Conservation (phyloP, 2,113 vertebrate genomes). For the Andinoacara biseriatus region DNA sequence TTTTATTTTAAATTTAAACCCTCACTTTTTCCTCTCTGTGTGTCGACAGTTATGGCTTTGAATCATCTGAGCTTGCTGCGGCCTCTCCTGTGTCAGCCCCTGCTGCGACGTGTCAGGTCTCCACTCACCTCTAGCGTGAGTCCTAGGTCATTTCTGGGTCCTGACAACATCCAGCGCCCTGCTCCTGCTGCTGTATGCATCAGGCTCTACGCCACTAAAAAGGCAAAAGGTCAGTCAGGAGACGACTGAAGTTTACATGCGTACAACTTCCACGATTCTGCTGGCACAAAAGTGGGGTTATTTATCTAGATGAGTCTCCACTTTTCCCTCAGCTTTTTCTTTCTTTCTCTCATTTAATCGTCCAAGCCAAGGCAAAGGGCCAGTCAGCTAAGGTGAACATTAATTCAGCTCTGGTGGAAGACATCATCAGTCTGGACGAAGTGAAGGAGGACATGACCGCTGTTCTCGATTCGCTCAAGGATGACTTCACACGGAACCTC, state of each 20-base stretch:
- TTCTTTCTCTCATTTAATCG: slow-evolving; percentile 15
- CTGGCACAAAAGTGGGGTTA: slow-evolving; percentile 10
- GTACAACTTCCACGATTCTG: neutral
- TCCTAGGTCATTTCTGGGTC: neutral
- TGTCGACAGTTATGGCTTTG: slow-evolving; percentile 75
- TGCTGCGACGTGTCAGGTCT: slow-evolving; percentile 30
- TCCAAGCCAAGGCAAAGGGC: slow-evolving; percentile 89
- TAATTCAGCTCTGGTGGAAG: slow-evolving; percentile 88
- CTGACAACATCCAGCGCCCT: slow-evolving; percentile 8
- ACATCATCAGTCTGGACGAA: slow-evolving; percentile 90
- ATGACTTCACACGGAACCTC: slow-evolving; percentile 92
- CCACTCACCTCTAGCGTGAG: slow-evolving; percentile 12
- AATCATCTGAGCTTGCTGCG: slow-evolving; percentile 76
- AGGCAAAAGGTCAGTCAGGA: slow-evolving; percentile 83
- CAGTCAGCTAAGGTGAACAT: slow-evolving; percentile 88
- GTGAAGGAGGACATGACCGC: slow-evolving; percentile 86
- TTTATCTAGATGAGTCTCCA: slow-evolving; percentile 32
- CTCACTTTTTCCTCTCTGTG: neutral
- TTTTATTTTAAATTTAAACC: neutral
- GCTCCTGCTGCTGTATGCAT: slow-evolving; percentile 30
- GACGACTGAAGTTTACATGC: neutral
- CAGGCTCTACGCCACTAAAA: slow-evolving; percentile 90
- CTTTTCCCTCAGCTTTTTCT: slow-evolving; percentile 22
- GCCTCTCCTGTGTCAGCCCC: slow-evolving; percentile 63
- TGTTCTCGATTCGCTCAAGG: slow-evolving; percentile 85